Evolutionary conservation across 2,888 invertebrate species (phyloP).

Genomic region (Melinaea marsaeus): DNA sequence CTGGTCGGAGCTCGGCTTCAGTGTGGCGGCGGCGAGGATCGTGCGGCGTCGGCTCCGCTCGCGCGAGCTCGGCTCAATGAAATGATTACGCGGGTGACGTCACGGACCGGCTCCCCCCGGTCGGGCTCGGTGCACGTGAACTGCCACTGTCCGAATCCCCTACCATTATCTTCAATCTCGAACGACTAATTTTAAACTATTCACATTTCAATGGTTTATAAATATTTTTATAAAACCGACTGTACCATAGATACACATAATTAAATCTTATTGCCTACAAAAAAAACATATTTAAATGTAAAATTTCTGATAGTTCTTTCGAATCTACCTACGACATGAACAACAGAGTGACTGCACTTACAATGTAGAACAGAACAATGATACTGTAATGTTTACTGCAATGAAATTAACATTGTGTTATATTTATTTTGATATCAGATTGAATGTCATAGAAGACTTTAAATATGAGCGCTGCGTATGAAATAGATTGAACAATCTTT

Average conservation of each 20-base stretch:
- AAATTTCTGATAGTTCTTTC: not conserved
- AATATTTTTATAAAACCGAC: too few relatives aligned
- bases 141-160: slow-evolving; percentile 30
- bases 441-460: not conserved
- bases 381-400: not conserved
- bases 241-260: too few relatives aligned
- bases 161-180: slow-evolving; percentile 5
- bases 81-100: slow-evolving; percentile 65
- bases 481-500: not conserved
- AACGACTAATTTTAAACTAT: not conserved
- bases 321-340: not conserved
- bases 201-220: too few relatives aligned
- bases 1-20: slow-evolving; percentile 73
- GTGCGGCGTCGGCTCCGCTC: slow-evolving; percentile 52
- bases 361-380: slow-evolving; percentile 17
- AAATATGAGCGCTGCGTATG: not conserved
- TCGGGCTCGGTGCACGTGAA: slow-evolving; percentile 39
- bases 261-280: too few relatives aligned
- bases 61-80: slow-evolving; percentile 59
- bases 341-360: slow-evolving; percentile 17
- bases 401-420: not conserved
- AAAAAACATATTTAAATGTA: too few relatives aligned
- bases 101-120: slow-evolving; percentile 41
- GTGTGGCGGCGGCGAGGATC: slow-evolving; percentile 45
- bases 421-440: not conserved